A percentile compares a stretch with the other conserved stretches of the same genome.
Conservation (phyloP, 1,140 invertebrate genomes). For the Tetramorium simillimum region DNA sequence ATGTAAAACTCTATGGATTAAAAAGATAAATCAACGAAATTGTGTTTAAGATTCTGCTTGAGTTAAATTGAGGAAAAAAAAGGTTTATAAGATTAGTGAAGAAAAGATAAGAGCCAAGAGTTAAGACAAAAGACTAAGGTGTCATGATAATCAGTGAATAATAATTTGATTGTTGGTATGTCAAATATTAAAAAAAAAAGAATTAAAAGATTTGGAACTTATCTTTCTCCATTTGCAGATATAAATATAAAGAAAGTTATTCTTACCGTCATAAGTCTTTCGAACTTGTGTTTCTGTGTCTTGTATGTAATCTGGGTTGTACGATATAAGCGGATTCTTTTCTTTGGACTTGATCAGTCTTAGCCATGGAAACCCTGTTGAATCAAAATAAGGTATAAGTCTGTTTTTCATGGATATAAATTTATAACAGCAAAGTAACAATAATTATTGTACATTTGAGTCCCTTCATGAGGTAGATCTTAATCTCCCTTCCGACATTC, state of each 20-base stretch:
- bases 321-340: conserved; percentile 72
- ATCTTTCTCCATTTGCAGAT: neutral
- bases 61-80: too few relatives aligned
- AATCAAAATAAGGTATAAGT: neutral
- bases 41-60: too few relatives aligned
- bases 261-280: neutral
- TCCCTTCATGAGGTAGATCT: conserved; percentile 78
- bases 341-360: conserved; percentile 73
- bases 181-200: neutral
- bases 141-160: too few relatives aligned
- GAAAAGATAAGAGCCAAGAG: too few relatives aligned
- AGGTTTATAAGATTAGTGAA: too few relatives aligned
- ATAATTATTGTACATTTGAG: conserved; percentile 76
- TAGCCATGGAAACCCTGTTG: conserved; percentile 77
- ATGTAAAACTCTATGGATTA: too few relatives aligned
- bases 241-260: conserved; percentile 51
- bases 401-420: neutral
- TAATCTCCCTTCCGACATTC: conserved; percentile 80
- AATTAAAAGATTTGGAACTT: neutral
- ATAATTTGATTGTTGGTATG: too few relatives aligned
- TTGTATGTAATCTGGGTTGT: conserved; percentile 74
- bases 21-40: too few relatives aligned
- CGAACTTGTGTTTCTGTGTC: conserved; percentile 49
- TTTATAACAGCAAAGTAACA: neutral
- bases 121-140: too few relatives aligned